These are phyloP conservation scores for Metopia argyrocephala DNA, from an alignment of 2,888 invertebrate species.

Conservation along the genomic window DNA sequence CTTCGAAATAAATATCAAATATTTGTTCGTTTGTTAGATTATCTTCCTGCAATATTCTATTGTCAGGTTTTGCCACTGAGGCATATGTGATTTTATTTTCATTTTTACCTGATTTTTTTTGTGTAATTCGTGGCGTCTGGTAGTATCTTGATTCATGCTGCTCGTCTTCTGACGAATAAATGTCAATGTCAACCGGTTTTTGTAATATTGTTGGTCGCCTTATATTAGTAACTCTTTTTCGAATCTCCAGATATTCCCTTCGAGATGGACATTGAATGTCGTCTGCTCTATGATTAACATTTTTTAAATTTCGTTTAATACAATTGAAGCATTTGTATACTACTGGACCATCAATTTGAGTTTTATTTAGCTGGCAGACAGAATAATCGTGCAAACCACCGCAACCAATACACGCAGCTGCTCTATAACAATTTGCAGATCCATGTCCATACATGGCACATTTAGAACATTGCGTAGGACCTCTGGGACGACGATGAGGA, in stretches of 20 bases:
- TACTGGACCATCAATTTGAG: background rate
- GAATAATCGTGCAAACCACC: slow-evolving; percentile 15
- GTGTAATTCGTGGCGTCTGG: too few species aligned
- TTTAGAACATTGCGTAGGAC: background rate
- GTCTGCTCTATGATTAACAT: slow-evolving; percentile 14
- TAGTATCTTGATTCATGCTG: too few species aligned
- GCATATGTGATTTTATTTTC: too few species aligned
- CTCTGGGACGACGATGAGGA: background rate
- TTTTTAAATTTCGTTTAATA: background rate
- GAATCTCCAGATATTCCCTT: background rate
- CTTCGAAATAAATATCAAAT: too few species aligned
- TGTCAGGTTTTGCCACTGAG: too few species aligned
- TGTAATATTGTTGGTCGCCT: too few species aligned
- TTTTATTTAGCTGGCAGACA: slow-evolving; percentile 10
- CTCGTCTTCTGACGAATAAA: too few species aligned
- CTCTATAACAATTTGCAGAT: background rate
- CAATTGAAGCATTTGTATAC: slow-evolving; percentile 24
- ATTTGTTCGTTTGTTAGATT: too few species aligned
- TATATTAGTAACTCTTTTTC: too few species aligned
- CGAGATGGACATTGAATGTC: background rate
- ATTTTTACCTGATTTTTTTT: too few species aligned
- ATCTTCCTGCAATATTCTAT: too few species aligned
- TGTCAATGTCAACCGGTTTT: too few species aligned
- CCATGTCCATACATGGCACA: background rate
- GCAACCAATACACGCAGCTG: background rate